Conservation (phyloP, 2,888 invertebrate genomes). For the Synergus umbraculus region DNA sequence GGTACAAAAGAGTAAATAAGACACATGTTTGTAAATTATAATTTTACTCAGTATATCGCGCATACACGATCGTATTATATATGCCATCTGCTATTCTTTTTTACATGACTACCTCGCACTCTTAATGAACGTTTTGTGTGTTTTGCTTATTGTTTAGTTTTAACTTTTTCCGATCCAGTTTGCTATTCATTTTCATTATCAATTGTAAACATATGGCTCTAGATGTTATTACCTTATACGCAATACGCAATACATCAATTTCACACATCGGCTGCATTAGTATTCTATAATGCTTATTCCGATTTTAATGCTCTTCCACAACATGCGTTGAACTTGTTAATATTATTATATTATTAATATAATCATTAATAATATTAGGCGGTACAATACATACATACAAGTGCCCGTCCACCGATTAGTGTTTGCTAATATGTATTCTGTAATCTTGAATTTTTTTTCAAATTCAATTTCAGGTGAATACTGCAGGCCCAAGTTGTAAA, state of each 20-base stretch:
- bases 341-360: conserved; percentile 63
- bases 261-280: conserved; percentile 44
- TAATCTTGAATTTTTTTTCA: conserved; percentile 14
- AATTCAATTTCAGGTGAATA: conserved; percentile 24
- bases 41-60: conserved; percentile 62
- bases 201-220: conserved; percentile 18
- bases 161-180: conserved; percentile 35
- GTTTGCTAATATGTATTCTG: conserved; percentile 6
- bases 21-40: conserved; percentile 64
- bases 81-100: conserved; percentile 57
- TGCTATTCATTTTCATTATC: conserved; percentile 39
- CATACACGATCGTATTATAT: conserved; percentile 58
- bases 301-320: conserved; percentile 42
- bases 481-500: background rate
- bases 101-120: conserved; percentile 57
- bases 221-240: conserved; percentile 37
- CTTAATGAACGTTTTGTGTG: conserved; percentile 49
- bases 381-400: conserved; percentile 75
- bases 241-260: conserved; percentile 57
- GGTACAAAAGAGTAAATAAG: conserved; percentile 49
- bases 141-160: conserved; percentile 49
- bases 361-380: conserved; percentile 71
- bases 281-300: background rate
- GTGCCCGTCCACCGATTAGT: conserved; percentile 63
- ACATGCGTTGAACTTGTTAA: conserved; percentile 49